Percentiles rank a stretch among this genome's conserved stretches.
These are phyloP conservation scores for Syngnathus rostellatus DNA, from an alignment of 2,797 vertebrate genomes.

Conservation along the genomic window DNA sequence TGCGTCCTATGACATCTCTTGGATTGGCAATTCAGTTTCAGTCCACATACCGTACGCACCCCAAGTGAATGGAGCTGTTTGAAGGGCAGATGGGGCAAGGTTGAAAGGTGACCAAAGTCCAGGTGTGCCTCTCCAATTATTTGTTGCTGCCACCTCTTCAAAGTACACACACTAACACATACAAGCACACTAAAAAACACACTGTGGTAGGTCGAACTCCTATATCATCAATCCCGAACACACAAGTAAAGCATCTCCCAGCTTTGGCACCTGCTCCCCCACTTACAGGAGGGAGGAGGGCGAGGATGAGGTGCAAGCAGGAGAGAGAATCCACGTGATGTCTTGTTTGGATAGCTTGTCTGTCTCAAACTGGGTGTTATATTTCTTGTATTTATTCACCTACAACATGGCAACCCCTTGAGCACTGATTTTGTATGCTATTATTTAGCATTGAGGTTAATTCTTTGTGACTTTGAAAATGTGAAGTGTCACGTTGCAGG, in stretches of 20 bases:
- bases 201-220: conserved; percentile 25
- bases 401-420: not conserved
- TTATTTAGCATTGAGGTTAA: conserved; percentile 29
- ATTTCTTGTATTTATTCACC: not conserved
- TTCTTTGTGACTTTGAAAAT: conserved; percentile 22
- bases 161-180: conserved; percentile 13
- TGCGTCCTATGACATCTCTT: not conserved
- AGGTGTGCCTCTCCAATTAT: conserved; percentile 65
- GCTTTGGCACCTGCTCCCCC: conserved; percentile 53
- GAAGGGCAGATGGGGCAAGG: conserved; percentile 51
- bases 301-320: conserved; percentile 14
- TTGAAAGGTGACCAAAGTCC: conserved; percentile 59
- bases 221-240: conserved; percentile 38
- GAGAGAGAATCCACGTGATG: conserved; percentile 5
- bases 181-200: conserved; percentile 13
- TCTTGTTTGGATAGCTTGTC: conserved; percentile 17
- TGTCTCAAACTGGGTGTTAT: conserved; percentile 11
- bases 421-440: not conserved
- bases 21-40: conserved; percentile 2
- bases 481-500: conserved; percentile 15
- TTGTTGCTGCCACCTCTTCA: conserved; percentile 37
- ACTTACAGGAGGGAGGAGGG: conserved; percentile 17
- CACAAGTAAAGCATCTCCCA: conserved; percentile 50
- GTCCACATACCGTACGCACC: conserved; percentile 7
- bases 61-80: conserved; percentile 33